Evolutionary conservation across 2,113 vertebrate genomes (phyloP).

Genomic region (Ramphastos sulfuratus): DNA sequence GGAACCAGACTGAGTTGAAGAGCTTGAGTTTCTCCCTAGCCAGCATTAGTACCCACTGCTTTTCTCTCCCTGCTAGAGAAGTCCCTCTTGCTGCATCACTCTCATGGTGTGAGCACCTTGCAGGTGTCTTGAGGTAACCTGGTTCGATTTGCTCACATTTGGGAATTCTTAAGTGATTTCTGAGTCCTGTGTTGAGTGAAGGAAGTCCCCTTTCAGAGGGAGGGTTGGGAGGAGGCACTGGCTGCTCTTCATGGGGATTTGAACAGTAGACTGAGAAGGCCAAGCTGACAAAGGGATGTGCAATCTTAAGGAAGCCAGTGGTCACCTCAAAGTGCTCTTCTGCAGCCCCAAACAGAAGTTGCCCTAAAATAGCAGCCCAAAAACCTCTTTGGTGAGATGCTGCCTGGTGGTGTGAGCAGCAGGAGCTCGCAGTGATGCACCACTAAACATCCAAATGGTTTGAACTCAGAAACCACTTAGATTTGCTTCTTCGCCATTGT

Average conservation of each 20-base stretch:
- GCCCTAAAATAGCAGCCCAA: not conserved
- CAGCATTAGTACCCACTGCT: not conserved
- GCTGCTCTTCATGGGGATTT: not conserved
- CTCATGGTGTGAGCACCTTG: not conserved
- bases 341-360: not conserved
- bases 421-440: not conserved
- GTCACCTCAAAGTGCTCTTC: not conserved
- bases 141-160: not conserved
- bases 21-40: not conserved
- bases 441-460: fast-evolving
- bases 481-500: not conserved
- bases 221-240: not conserved
- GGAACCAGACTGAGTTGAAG: not conserved
- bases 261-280: not conserved
- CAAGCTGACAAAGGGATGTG: not conserved
- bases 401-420: not conserved
- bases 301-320: fast-evolving
- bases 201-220: not conserved
- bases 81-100: not conserved
- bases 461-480: not conserved
- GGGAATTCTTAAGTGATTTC: not conserved
- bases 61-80: not conserved
- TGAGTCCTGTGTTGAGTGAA: not conserved
- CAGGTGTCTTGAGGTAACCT: not conserved
- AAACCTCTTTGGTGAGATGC: not conserved